These are phyloP conservation scores for Drosophila pseudotalamancana DNA, from an alignment of 2,888 invertebrate species.

Conservation along the genomic window DNA sequence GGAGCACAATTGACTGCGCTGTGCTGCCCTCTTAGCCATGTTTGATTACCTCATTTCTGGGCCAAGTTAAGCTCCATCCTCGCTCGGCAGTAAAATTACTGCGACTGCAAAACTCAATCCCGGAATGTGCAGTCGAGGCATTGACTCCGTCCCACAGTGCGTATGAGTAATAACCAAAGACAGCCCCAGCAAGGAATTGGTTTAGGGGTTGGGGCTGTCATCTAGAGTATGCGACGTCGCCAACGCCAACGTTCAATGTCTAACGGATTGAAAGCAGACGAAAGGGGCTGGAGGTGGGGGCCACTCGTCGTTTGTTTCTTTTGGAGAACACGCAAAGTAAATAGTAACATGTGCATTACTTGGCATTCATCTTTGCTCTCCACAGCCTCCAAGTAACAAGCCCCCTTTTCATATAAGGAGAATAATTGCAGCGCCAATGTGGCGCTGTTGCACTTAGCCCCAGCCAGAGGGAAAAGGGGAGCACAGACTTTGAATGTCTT, in stretches of 20 bases:
- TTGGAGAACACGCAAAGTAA: slow-evolving; percentile 78
- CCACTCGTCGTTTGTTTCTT: slow-evolving; percentile 61
- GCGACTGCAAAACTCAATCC: slow-evolving; percentile 53
- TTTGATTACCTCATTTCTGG: slow-evolving; percentile 69
- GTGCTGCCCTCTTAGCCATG: slow-evolving; percentile 26
- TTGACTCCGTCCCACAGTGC: slow-evolving; percentile 65
- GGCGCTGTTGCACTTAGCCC: slow-evolving; percentile 78
- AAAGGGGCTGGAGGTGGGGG: slow-evolving; percentile 22
- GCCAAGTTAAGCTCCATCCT: slow-evolving; percentile 21
- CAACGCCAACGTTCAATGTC: slow-evolving; percentile 54
- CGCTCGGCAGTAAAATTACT: slow-evolving; percentile 47
- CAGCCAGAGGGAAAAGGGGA: slow-evolving; percentile 7
- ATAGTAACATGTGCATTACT: slow-evolving; percentile 79
- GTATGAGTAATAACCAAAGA: slow-evolving; percentile 73
- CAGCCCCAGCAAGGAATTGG: slow-evolving; percentile 15
- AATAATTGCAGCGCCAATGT: slow-evolving; percentile 78
- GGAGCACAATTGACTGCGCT: slow-evolving; percentile 45
- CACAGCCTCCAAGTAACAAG: too few relatives aligned
- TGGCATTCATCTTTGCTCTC: slow-evolving; percentile 69
- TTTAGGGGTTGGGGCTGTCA: slow-evolving; percentile 46
- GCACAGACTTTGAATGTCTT: slow-evolving; percentile 71
- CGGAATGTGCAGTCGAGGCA: slow-evolving; percentile 46
- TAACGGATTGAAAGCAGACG: too few relatives aligned
- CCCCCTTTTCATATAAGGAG: slow-evolving; percentile 62
- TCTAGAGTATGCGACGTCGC: slow-evolving; percentile 45